A percentile compares a stretch with the other conserved stretches of the same genome.
These are phyloP conservation scores for Halcyon chelicuti DNA, from an alignment of 2,797 vertebrate genomes.

Conservation along the genomic window DNA sequence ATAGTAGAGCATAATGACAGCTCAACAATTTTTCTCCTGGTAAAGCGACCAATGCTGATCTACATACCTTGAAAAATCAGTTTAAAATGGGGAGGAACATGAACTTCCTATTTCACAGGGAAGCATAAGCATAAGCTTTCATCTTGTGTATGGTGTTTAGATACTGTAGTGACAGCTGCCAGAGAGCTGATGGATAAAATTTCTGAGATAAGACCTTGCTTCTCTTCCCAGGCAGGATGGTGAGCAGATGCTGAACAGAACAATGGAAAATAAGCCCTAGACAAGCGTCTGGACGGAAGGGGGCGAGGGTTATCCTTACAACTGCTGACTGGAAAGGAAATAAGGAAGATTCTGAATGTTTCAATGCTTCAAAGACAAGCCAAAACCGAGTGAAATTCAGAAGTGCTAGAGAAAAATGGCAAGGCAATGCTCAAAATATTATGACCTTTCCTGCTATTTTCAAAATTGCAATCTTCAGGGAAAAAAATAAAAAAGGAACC, in stretches of 20 bases:
- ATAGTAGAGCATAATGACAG: neutral
- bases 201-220: neutral
- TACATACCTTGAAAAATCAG: neutral
- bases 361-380: neutral
- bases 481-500: neutral
- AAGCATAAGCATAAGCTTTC: neutral
- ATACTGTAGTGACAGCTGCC: constrained; percentile 10
- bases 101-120: neutral
- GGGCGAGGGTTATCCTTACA: constrained; percentile 38
- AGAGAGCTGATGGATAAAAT: neutral
- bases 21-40: neutral
- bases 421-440: neutral
- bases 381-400: neutral
- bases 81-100: neutral
- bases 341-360: neutral
- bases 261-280: neutral
- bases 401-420: neutral
- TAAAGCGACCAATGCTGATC: neutral
- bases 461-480: neutral
- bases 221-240: neutral
- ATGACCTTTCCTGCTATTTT: constrained; percentile 21
- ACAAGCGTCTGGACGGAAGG: neutral
- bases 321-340: neutral
- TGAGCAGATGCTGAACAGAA: neutral
- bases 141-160: neutral